Conservation (phyloP, 2,888 invertebrate genomes). For the Cremastinae sp. region DNA sequence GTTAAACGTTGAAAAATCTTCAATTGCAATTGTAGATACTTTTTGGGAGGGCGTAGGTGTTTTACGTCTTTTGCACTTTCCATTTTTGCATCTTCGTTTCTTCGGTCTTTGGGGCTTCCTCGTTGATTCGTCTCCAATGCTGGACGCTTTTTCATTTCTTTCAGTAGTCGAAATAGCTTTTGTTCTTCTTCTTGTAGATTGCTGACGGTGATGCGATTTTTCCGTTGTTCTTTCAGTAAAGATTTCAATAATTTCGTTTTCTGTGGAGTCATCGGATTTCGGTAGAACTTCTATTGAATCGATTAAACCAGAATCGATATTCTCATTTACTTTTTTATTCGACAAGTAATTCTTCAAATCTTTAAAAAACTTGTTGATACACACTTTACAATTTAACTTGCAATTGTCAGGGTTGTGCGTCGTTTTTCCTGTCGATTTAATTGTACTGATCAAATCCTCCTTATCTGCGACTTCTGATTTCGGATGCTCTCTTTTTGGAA, state of each 20-base stretch:
- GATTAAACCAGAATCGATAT: constrained; percentile 64
- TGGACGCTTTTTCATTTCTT: too few species aligned
- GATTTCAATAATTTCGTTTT: constrained; percentile 31
- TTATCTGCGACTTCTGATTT: constrained; percentile 19
- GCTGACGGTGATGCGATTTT: constrained; percentile 15
- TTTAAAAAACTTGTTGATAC: background rate
- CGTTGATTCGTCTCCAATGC: too few species aligned
- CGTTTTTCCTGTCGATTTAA: background rate
- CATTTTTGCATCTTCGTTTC: too few species aligned
- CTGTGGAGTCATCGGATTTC: constrained; percentile 9
- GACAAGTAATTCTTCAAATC: constrained; percentile 53
- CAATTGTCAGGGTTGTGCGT: constrained; percentile 46
- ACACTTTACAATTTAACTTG: constrained; percentile 46
- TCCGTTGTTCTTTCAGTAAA: constrained; percentile 12
- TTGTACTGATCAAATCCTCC: background rate
- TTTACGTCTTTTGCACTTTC: too few species aligned
- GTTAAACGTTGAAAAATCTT: too few species aligned
- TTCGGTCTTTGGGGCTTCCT: too few species aligned
- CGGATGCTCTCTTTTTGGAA: constrained; percentile 37
- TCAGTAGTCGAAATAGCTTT: constrained; percentile 26
- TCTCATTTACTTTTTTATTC: constrained; percentile 18
- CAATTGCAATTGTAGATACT: too few species aligned
- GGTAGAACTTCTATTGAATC: constrained; percentile 53
- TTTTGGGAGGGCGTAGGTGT: too few species aligned
- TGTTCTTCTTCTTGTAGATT: constrained; percentile 27